Base-by-base conservation (phyloP, 1,140 invertebrate species). In the Euglossa dilemma region DNA sequence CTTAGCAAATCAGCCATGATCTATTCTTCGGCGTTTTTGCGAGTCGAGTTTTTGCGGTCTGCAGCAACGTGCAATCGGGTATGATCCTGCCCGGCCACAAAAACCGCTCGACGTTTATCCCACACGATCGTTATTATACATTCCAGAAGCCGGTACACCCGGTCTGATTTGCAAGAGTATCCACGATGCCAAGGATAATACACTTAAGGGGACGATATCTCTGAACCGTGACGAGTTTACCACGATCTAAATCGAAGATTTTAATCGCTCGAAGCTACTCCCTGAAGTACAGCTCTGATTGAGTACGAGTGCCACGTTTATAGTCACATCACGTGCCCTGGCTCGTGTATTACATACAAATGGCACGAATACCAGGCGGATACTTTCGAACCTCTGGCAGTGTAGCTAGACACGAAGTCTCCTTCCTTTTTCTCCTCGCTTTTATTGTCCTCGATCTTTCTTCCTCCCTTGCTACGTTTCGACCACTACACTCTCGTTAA, bases 201-300 rank as follows among this genome's bases (percentile, higher is more conserved):
- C 16, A 20, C 16, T 23, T 52, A 25, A n/a, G 18, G 71, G 4
- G 54, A 74, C 54, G 25, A 23, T n/a, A 73, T 57, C 54, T 16
- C 11, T 16, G 20, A 20, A 54, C 52, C 50, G 54, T 36, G 71
- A n/a, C 52, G 25, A 14, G 50, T 36, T 54, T 9, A 56, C 69
- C 69, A 36, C 20, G 71, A 74, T 74, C 16, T 14, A 45, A 45
- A 74, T 59, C 54, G 56, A 59, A 74, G 69, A 71, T 71, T 71
- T 52, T 28, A 71, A 71, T 71, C 69, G 45, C n/a, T 28, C 18
- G 8, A 1, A 52, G 25, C 8, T 28, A 52, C 25, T 71, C 69
- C 11, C 16, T 12, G 9, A 20, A 59, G 43, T n/a, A n/a, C 25
- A 59, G 28, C 71, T 25, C 50, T n/a, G 18, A n/a, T 18, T 6